Conservation (phyloP, 2,888 invertebrate genomes). For the Sarcophaga variegata region DNA sequence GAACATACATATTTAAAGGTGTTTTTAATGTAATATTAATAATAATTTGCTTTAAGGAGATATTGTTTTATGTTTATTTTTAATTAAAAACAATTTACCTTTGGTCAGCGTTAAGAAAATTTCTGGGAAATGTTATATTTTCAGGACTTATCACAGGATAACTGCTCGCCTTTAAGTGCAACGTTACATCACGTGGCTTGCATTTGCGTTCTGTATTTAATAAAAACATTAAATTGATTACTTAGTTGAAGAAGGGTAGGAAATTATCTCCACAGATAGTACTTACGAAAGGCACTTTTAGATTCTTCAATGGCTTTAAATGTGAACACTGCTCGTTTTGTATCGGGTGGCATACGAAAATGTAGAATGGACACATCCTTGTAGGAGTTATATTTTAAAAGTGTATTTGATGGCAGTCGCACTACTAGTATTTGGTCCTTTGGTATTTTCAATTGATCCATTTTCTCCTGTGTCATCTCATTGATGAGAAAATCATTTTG, state of each 20-base stretch:
- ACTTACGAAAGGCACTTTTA: slow-evolving; percentile 82
- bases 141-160: slow-evolving; percentile 92
- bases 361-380: slow-evolving; percentile 85
- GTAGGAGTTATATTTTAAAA: slow-evolving; percentile 83
- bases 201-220: slow-evolving; percentile 83
- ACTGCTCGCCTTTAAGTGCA: slow-evolving; percentile 90
- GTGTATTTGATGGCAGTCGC: slow-evolving; percentile 82
- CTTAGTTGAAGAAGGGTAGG: not conserved
- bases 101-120: slow-evolving; percentile 83
- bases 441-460: slow-evolving; percentile 74
- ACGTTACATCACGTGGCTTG: slow-evolving; percentile 85
- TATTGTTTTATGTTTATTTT: too few relatives aligned
- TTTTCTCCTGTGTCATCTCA: slow-evolving; percentile 73
- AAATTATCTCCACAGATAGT: not conserved
- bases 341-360: slow-evolving; percentile 83
- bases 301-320: slow-evolving; percentile 82
- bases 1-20: too few relatives aligned
- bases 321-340: slow-evolving; percentile 81
- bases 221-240: slow-evolving; percentile 13
- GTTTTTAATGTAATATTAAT: too few relatives aligned
- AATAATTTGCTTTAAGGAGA: too few relatives aligned
- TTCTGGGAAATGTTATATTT: slow-evolving; percentile 88
- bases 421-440: slow-evolving; percentile 79
- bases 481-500: slow-evolving; percentile 69
- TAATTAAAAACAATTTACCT: slow-evolving; percentile 74